Evolutionary conservation across 2,797 vertebrate species (phyloP).

Genomic region (Acipenser ruthenus): DNA sequence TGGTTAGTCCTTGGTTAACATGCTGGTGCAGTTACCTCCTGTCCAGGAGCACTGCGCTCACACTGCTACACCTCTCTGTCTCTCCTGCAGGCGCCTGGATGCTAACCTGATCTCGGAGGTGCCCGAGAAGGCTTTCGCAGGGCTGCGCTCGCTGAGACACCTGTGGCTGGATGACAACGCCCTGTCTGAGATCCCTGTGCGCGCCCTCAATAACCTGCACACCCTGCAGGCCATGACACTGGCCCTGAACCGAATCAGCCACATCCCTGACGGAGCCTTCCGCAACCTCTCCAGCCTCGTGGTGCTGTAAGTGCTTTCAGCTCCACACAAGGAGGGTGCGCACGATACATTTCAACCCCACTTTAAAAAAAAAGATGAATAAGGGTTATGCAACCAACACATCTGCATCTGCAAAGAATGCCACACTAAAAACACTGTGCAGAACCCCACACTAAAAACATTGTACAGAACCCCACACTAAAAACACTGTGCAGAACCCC

Average conservation of each 20-base stretch:
- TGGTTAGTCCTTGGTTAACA: no score
- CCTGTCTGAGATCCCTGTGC: constrained; percentile 79
- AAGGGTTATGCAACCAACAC: no score
- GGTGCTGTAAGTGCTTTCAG: constrained; percentile 73
- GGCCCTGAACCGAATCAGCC: constrained; percentile 84
- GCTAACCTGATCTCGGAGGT: constrained; percentile 87
- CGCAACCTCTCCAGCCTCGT: constrained; percentile 89
- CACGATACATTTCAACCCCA: no score
- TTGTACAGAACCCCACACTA: no score
- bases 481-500: no score
- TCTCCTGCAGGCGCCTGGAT: constrained; percentile 74
- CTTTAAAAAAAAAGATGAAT: no score
- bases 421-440: no score
- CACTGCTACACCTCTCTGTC: not conserved
- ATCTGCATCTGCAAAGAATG: no score
- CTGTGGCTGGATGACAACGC: constrained; percentile 93
- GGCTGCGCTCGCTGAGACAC: constrained; percentile 77
- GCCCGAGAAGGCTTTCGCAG: constrained; percentile 75
- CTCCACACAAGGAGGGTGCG: no score
- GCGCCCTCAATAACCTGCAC: constrained; percentile 70
- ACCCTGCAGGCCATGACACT: constrained; percentile 91
- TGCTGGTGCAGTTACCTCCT: no score
- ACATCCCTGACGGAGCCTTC: constrained; percentile 84
- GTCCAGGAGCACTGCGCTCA: no score
- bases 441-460: no score